These are phyloP conservation scores for Litocranius walleri DNA, from an alignment of 2,113 vertebrate species.

Conservation along the genomic window DNA sequence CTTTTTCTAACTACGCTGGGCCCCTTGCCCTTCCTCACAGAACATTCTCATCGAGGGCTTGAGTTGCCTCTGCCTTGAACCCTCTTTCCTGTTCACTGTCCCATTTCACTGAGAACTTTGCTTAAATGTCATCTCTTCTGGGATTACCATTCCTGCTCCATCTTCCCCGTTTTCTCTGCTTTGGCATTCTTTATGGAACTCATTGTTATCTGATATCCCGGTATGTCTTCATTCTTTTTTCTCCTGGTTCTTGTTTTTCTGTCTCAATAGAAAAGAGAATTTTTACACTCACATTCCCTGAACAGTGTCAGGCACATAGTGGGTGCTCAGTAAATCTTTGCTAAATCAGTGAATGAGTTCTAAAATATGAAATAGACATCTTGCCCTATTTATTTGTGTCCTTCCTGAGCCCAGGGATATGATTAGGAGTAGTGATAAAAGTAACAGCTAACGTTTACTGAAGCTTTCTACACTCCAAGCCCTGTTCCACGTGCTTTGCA, in stretches of 20 bases:
- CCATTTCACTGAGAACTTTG: background rate
- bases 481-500: background rate
- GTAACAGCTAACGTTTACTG: no score
- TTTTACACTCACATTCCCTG: background rate
- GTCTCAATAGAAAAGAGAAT: background rate
- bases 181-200: background rate
- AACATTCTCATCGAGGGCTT: background rate
- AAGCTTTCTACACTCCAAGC: background rate
- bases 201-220: background rate
- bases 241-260: background rate
- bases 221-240: background rate
- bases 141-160: fast-evolving
- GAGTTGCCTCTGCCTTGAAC: background rate
- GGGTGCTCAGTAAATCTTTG: background rate
- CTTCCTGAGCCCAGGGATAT: background rate
- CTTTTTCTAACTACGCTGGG: background rate
- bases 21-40: background rate
- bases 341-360: background rate
- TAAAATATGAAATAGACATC: background rate
- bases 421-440: background rate
- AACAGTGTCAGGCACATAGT: background rate
- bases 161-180: background rate
- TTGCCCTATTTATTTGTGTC: background rate
- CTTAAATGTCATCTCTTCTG: background rate
- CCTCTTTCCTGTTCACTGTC: background rate